Evolutionary conservation across 2,888 invertebrate genomes (phyloP).

Genomic region (Tenodera sinensis): DNA sequence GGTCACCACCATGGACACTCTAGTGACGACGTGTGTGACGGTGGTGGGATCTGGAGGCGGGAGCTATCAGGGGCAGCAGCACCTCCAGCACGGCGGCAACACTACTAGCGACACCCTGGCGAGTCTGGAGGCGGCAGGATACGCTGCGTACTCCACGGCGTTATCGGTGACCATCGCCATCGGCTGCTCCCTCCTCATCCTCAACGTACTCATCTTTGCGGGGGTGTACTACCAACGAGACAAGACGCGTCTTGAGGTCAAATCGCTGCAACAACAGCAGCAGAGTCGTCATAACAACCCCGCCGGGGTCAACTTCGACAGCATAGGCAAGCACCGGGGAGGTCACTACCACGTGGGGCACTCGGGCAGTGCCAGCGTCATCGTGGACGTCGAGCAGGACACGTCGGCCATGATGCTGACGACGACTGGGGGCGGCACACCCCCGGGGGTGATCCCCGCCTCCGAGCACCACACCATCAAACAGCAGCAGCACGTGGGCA

Average conservation of each 20-base stretch:
- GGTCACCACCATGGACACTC: constrained; percentile 63
- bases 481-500: constrained; percentile 19
- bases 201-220: constrained; percentile 80
- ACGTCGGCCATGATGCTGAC: constrained; percentile 50
- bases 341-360: constrained; percentile 70
- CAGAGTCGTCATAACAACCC: constrained; percentile 49
- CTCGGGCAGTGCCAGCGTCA: constrained; percentile 69
- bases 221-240: constrained; percentile 80
- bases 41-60: constrained; percentile 42
- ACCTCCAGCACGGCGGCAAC: constrained; percentile 39
- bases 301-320: constrained; percentile 54
- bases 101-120: constrained; percentile 60
- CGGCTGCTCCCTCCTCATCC: constrained; percentile 73
- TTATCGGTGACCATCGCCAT: constrained; percentile 76
- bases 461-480: constrained; percentile 10
- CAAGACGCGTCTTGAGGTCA: constrained; percentile 74
- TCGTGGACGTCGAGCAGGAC: constrained; percentile 79
- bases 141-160: constrained; percentile 71
- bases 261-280: constrained; percentile 72
- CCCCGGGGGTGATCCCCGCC: neutral
- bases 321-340: constrained; percentile 63
- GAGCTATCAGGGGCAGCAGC: constrained; percentile 51
- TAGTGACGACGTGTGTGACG: constrained; percentile 68
- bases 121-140: constrained; percentile 74
- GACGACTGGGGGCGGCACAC: neutral